These are phyloP conservation scores for Sesamia inferens DNA, from an alignment of 2,888 invertebrate genomes.

Conservation along the genomic window DNA sequence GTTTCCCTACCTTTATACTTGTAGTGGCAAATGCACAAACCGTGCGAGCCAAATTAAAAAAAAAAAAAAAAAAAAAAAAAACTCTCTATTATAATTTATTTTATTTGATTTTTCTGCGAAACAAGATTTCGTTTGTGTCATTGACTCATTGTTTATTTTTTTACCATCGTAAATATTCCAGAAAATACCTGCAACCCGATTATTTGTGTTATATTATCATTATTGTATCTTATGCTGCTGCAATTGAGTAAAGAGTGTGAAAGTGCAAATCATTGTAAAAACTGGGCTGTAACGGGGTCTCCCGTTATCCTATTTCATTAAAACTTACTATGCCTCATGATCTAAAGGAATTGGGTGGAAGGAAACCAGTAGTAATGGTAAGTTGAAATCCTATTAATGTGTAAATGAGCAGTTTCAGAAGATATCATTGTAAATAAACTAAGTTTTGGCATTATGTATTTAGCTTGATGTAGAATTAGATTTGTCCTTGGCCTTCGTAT, in stretches of 20 bases:
- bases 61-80: no score
- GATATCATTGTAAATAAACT: slow-evolving; percentile 20
- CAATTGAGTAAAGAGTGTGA: slow-evolving; percentile 6
- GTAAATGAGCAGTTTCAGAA: neutral
- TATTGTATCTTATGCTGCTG: neutral
- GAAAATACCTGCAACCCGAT: neutral
- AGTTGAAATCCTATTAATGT: slow-evolving; percentile 55
- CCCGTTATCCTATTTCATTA: slow-evolving; percentile 69
- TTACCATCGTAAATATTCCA: slow-evolving; percentile 17
- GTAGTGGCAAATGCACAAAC: no score
- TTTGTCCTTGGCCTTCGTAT: slow-evolving; percentile 44
- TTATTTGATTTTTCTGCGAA: slow-evolving; percentile 40
- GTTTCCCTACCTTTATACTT: no score
- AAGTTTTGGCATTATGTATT: slow-evolving; percentile 8
- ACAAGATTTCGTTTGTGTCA: neutral
- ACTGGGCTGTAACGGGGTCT: slow-evolving; percentile 68
- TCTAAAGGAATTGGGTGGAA: slow-evolving; percentile 84
- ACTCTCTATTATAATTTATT: no score
- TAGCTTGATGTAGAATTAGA: slow-evolving; percentile 4
- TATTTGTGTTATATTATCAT: neutral
- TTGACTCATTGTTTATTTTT: slow-evolving; percentile 45
- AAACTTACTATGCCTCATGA: slow-evolving; percentile 87
- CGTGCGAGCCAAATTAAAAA: no score
- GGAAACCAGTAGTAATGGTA: slow-evolving; percentile 85
- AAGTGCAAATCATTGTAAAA: slow-evolving; percentile 47